Percentiles rank a stretch among this genome's conserved stretches.
Evolutionary conservation across 37 sponge, comb jelly and placozoan genomes (phyloP).

Genomic region (Ephydatia muelleri): DNA sequence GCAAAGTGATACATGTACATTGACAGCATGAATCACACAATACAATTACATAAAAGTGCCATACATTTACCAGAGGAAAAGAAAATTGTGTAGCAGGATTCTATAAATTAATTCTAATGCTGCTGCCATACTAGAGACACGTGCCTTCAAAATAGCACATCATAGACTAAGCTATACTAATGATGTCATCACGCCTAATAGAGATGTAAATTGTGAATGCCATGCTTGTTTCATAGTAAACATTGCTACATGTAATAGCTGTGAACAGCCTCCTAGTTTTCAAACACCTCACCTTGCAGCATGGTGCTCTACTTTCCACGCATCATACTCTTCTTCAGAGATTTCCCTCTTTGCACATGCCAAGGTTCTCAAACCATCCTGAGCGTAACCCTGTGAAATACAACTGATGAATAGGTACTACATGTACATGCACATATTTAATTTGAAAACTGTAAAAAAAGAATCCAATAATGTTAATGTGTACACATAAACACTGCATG

Average conservation of each 20-base stretch:
- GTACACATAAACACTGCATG: too few species aligned
- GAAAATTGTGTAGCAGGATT: too few species aligned
- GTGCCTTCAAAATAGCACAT: not conserved
- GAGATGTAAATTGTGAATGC: not conserved
- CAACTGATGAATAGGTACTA: too few species aligned
- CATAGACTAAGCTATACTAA: constrained; percentile 53
- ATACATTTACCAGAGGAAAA: not conserved
- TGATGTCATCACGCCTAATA: not conserved
- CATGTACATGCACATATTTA: not conserved
- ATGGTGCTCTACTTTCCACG: constrained; percentile 72
- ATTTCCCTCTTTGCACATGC: constrained; percentile 79
- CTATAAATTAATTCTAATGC: too few species aligned
- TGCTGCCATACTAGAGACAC: not conserved
- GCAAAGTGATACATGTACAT: not conserved
- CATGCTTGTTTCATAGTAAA: constrained; percentile 50
- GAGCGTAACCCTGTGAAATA: constrained; percentile 72
- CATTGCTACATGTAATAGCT: not conserved
- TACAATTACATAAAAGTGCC: not conserved
- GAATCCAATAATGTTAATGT: not conserved
- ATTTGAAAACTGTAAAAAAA: too few species aligned
- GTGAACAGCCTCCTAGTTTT: not conserved
- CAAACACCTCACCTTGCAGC: constrained; percentile 74
- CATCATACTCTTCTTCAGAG: constrained; percentile 54
- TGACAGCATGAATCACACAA: not conserved
- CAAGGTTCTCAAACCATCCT: constrained; percentile 89